These are phyloP conservation scores for Epinotia bilunana DNA, from an alignment of 2,888 invertebrate genomes.

Conservation along the genomic window DNA sequence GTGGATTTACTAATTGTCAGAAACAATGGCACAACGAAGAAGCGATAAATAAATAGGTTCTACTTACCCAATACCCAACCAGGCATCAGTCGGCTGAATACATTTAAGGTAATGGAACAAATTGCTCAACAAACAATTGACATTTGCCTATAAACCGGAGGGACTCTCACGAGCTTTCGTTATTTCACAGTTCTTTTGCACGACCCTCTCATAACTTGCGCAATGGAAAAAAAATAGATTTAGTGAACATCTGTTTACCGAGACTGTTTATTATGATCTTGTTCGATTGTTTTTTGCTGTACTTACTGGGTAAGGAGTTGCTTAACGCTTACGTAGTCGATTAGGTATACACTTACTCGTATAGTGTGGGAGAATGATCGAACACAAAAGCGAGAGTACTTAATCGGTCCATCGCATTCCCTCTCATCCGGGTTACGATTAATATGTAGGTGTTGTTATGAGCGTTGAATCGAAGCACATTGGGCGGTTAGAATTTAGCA, in stretches of 20 bases:
- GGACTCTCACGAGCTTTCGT: constrained; percentile 56
- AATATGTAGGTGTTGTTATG: background rate
- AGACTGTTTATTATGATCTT: constrained; percentile 24
- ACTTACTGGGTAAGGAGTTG: constrained; percentile 50
- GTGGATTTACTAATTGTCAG: background rate
- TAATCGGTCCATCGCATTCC: constrained; percentile 35
- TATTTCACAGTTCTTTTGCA: constrained; percentile 57
- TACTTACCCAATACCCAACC: constrained; percentile 62
- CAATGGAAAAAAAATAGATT: constrained; percentile 51
- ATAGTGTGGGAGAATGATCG: constrained; percentile 63
- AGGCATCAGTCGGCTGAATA: constrained; percentile 56
- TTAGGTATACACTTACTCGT: constrained; percentile 46
- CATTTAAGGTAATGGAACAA: constrained; percentile 73
- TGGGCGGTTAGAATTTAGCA: constrained; percentile 32
- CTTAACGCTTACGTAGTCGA: constrained; percentile 49
- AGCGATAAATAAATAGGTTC: constrained; percentile 55
- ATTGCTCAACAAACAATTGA: constrained; percentile 76
- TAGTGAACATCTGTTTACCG: constrained; percentile 31
- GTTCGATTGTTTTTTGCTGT: constrained; percentile 2
- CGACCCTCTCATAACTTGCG: constrained; percentile 49
- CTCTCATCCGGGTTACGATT: constrained; percentile 45
- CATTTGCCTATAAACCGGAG: constrained; percentile 71
- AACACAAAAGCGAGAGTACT: constrained; percentile 54
- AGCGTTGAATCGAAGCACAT: background rate
- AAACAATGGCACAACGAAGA: constrained; percentile 49